Percentiles rank a stretch among this genome's conserved stretches.
Evolutionary conservation across 2,113 vertebrate species (phyloP).

Genomic region (Genyomyrus donnyi): DNA sequence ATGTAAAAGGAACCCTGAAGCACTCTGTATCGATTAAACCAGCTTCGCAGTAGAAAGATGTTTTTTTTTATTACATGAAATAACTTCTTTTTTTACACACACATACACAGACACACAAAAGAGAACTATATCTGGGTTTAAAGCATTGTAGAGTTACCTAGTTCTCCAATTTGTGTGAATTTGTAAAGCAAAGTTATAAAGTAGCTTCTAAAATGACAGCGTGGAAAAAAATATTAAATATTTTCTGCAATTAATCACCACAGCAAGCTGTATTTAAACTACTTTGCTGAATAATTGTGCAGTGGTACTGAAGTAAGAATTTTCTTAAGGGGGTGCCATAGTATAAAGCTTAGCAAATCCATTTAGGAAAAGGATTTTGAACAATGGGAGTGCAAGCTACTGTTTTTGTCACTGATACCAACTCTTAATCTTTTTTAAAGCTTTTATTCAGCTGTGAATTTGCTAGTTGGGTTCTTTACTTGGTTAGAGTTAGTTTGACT

Average conservation of each 20-base stretch:
- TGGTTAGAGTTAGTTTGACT: background rate
- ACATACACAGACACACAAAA: background rate
- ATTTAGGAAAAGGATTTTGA: conserved; percentile 15
- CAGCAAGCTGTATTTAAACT: background rate
- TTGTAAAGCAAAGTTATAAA: conserved; percentile 38
- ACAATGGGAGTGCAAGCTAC: conserved; percentile 8
- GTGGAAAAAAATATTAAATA: background rate
- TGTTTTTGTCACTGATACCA: background rate
- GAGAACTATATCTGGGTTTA: background rate
- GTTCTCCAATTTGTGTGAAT: background rate
- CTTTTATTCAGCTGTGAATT: background rate
- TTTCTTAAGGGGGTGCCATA: background rate
- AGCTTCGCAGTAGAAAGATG: background rate
- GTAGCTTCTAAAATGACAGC: conserved; percentile 36
- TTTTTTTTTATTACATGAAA: background rate
- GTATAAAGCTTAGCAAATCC: conserved; percentile 15
- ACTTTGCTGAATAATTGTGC: conserved; percentile 24
- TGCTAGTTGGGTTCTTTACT: background rate
- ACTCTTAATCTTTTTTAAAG: conserved; percentile 15
- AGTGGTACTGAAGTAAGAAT: conserved; percentile 10
- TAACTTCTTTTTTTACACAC: background rate
- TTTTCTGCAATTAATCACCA: background rate
- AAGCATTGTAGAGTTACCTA: background rate
- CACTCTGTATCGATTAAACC: background rate
- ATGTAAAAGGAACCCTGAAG: background rate